Evolutionary conservation across 2,797 vertebrate species (phyloP), one percentile per base, ranked within the genome.

Genomic region (Bovichtus diacanthus): DNA sequence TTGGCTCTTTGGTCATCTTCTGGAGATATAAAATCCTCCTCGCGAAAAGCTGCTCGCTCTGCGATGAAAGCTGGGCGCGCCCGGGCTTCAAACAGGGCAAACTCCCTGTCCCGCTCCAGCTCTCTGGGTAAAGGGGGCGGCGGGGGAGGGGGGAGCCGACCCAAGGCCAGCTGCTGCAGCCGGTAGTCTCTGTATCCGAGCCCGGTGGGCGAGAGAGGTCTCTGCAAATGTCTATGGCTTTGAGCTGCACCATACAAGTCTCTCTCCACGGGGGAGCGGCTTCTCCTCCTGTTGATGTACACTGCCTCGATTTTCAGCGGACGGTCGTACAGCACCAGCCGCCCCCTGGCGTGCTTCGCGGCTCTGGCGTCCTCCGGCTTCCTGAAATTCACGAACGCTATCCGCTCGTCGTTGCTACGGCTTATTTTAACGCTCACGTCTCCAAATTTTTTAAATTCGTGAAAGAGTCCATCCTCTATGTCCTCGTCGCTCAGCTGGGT

Each of bases 1-100:
- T 99, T 99, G 58, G 98, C 98, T 84, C 98, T 95, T 94, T 99
- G 96, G 93, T 99, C 98, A 2, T 99, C 98, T 89, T 99, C 98
- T 0, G 98, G 97, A 19, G 97, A 97, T 80, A 98, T 97, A 87
- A 98, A 97, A 85, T 99, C 98, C 90, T 98, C 97, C 85, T 98
- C 97, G 0, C 97, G 95, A 63, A 98, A 97, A 6, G 96, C 94
- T 53, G 97, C 95, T 10, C 96, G 85, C 80, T 99, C 98, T 8
- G 97, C 93, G 23, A 96, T 94, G 8, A 97, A 99, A 0, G 97
- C 94, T 0, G 97, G 97, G 25, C 97, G 94, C 16, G 97, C 96
- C 65, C 98, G 90, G 53, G 96, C 96, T 60, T 99, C 98, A 10
- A 97, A 99, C 74, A 98, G 95, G 41, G 94, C 95, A 18, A 97